Conservation (phyloP, 2,797 vertebrate genomes). For the Esox lucius region DNA sequence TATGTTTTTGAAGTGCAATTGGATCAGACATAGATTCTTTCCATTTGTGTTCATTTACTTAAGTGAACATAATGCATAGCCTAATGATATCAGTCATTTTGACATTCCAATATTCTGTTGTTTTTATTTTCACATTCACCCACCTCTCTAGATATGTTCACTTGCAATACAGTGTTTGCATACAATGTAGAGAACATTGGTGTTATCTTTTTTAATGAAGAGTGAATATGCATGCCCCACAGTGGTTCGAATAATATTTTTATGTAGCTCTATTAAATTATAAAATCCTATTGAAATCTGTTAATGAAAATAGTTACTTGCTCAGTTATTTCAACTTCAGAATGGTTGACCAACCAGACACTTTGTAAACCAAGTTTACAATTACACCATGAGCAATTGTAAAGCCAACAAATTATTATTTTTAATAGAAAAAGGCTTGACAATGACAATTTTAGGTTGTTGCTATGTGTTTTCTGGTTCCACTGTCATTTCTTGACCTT, state of each 20-base stretch:
- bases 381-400: conserved; percentile 54
- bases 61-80: neutral
- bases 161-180: conserved; percentile 51
- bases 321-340: conserved; percentile 37
- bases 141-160: conserved; percentile 12
- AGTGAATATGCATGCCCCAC: conserved; percentile 43
- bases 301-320: conserved; percentile 1
- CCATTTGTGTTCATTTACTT: conserved; percentile 6
- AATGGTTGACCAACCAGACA: conserved; percentile 66
- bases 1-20: conserved; percentile 51
- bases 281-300: conserved; percentile 11
- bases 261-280: conserved; percentile 20
- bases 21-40: conserved; percentile 31
- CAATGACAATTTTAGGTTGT: conserved; percentile 23
- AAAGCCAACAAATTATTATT: conserved; percentile 36
- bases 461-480: conserved; percentile 51
- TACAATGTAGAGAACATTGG: conserved; percentile 4
- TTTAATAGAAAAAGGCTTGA: conserved; percentile 33
- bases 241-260: conserved; percentile 6
- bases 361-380: conserved; percentile 72
- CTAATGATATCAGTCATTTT: conserved; percentile 20
- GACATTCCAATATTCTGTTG: conserved; percentile 30
- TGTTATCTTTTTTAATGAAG: conserved; percentile 34
- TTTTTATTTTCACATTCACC: conserved; percentile 23
- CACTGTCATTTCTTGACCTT: conserved; percentile 32